Conservation (phyloP, 2,113 vertebrate genomes). For the Apodemus speciosus region DNA sequence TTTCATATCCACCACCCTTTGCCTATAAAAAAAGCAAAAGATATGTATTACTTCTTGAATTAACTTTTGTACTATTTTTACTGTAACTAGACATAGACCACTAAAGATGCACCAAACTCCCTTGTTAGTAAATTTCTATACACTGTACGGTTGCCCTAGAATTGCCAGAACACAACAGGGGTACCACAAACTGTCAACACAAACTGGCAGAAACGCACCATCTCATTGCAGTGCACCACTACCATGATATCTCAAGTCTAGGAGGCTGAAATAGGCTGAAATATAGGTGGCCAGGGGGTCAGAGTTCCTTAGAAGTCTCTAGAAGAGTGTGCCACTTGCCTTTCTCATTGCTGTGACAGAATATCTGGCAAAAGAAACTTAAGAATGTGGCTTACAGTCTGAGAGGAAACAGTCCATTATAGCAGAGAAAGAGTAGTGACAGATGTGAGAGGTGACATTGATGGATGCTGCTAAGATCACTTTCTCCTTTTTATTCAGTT, state of each 20-base stretch:
- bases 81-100: neutral
- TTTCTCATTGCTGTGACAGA: neutral
- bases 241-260: neutral
- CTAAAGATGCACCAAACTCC: neutral
- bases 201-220: neutral
- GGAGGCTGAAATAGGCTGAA: neutral
- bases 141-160: neutral
- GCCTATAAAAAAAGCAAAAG: conserved; percentile 84
- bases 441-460: neutral
- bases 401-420: neutral
- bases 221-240: neutral
- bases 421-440: neutral
- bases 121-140: neutral
- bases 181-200: neutral
- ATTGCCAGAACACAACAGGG: neutral
- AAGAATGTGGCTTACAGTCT: neutral
- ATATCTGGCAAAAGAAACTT: neutral
- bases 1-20: conserved; percentile 97
- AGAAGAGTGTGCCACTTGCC: neutral
- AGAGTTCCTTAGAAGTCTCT: neutral
- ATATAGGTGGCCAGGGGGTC: neutral
- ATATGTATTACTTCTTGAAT: neutral
- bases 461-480: neutral
- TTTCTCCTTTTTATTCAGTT: neutral
- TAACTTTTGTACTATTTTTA: neutral